A percentile compares a stretch with the other conserved stretches of the same genome.
phyloP scores from a whole-genome alignment of 1,140 invertebrate genomes.

The Leptinotarsa undecemlineata region DNA sequence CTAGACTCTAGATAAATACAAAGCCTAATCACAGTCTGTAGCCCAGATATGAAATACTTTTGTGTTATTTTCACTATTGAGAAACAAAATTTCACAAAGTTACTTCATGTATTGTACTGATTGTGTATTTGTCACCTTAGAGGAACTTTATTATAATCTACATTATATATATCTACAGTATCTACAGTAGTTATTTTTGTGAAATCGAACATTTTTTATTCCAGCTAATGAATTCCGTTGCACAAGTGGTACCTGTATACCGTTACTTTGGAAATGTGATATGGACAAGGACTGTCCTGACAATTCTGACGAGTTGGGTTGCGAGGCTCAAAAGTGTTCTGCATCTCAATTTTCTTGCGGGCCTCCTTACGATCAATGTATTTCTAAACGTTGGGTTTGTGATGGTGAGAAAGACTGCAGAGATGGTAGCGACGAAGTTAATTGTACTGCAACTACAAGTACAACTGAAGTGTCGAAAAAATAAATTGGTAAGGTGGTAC shows the following conservation, averaged over 20 bases:
- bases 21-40: no score
- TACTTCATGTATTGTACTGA: background rate
- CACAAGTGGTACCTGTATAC: conserved; percentile 63
- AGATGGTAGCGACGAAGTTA: conserved; percentile 72
- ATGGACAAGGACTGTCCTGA: conserved; percentile 51
- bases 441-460: conserved; percentile 59
- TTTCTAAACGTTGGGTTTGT: conserved; percentile 74
- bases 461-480: conserved; percentile 23
- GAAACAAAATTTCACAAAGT: background rate
- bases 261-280: conserved; percentile 66
- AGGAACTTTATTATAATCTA: no score
- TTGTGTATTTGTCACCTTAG: no score
- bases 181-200: background rate
- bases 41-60: no score
- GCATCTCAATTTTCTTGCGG: conserved; percentile 70
- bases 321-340: conserved; percentile 60
- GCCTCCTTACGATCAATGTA: conserved; percentile 64
- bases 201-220: background rate
- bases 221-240: conserved; percentile 51
- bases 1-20: background rate
- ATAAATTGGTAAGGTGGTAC: conserved; percentile 29
- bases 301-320: conserved; percentile 51
- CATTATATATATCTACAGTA: no score
- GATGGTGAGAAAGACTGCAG: conserved; percentile 73
- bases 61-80: no score